A percentile compares a stretch with the other conserved stretches of the same genome.
Evolutionary conservation across 1,140 invertebrate genomes (phyloP).

Genomic region (Hestina assimilis): DNA sequence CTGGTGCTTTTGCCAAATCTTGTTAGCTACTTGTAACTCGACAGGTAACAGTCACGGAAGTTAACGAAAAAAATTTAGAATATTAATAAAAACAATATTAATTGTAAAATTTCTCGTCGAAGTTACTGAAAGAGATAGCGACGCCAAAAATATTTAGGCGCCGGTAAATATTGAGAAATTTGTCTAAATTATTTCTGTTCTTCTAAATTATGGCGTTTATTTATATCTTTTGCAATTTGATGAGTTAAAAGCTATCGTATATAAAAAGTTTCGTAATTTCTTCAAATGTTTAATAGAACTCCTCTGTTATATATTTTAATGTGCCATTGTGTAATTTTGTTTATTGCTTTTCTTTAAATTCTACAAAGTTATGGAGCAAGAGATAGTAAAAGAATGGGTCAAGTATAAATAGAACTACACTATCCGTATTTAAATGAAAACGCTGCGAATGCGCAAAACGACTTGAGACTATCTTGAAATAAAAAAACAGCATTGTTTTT

Average conservation of each 20-base stretch:
- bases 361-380: slow-evolving; percentile 31
- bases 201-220: slow-evolving; percentile 27
- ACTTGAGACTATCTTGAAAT: too few species aligned
- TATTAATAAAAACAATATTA: slow-evolving; percentile 28
- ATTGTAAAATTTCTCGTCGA: slow-evolving; percentile 11
- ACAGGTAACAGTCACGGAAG: slow-evolving; percentile 48
- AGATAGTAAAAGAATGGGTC: slow-evolving; percentile 53
- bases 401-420: slow-evolving; percentile 53
- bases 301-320: slow-evolving; percentile 22
- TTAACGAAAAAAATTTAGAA: slow-evolving; percentile 30
- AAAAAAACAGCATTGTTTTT: too few species aligned
- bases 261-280: slow-evolving; percentile 23
- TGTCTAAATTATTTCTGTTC: slow-evolving; percentile 22
- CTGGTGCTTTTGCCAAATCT: slow-evolving; percentile 28
- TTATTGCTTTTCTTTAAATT: slow-evolving; percentile 49
- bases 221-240: slow-evolving; percentile 28
- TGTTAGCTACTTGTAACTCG: slow-evolving; percentile 31
- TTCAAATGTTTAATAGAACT: neutral
- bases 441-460: neutral
- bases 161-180: slow-evolving; percentile 24
- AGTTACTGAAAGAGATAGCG: slow-evolving; percentile 15
- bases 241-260: slow-evolving; percentile 44
- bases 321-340: slow-evolving; percentile 50
- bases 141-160: slow-evolving; percentile 26
- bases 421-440: slow-evolving; percentile 52